Conservation (phyloP, 2,888 invertebrate species). For the Cartodere bifasciata region DNA sequence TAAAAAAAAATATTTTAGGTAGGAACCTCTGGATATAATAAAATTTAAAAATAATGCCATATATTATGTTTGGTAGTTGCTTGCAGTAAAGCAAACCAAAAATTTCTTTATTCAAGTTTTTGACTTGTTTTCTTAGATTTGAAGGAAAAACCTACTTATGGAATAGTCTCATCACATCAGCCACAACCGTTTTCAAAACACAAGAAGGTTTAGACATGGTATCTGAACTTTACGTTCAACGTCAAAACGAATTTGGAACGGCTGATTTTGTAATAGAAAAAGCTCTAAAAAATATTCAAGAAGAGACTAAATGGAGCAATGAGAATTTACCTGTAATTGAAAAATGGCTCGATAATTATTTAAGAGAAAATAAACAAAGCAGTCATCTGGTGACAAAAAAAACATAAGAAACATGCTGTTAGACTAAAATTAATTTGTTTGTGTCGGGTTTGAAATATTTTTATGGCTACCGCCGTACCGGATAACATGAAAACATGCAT, state of each 20-base stretch:
- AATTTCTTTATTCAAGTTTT: slow-evolving; percentile 6
- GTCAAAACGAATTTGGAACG: slow-evolving; percentile 55
- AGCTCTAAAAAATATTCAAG: slow-evolving; percentile 57
- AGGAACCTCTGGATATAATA: no score
- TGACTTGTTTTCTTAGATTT: slow-evolving; percentile 38
- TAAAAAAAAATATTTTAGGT: no score
- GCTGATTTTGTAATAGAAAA: slow-evolving; percentile 63
- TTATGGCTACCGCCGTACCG: no score
- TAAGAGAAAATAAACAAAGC: slow-evolving; percentile 27
- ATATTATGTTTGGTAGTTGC: no score
- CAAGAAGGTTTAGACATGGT: slow-evolving; percentile 61
- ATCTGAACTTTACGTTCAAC: slow-evolving; percentile 47
- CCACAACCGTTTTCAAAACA: slow-evolving; percentile 64
- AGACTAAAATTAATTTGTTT: no score
- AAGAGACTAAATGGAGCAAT: slow-evolving; percentile 64
- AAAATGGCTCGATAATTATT: slow-evolving; percentile 52
- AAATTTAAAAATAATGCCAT: neutral
- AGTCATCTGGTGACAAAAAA: no score
- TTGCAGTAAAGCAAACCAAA: no score
- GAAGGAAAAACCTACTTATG: slow-evolving; percentile 58
- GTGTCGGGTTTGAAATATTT: no score
- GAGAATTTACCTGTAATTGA: slow-evolving; percentile 64
- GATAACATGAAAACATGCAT: no score
- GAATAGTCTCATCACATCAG: slow-evolving; percentile 62
- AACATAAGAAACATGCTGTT: no score